Conservation (phyloP, 1,140 invertebrate species). For the Pentalonia nigronervosa region DNA sequence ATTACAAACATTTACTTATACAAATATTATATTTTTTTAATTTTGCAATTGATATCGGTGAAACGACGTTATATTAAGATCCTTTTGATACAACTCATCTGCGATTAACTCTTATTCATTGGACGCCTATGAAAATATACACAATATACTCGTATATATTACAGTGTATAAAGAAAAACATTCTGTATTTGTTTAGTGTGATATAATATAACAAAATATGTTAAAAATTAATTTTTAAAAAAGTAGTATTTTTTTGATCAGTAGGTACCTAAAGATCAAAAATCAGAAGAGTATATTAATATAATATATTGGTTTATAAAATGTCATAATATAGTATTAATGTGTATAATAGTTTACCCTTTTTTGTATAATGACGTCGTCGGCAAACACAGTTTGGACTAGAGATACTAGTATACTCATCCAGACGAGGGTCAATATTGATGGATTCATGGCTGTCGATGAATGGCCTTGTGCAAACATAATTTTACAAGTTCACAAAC, state of each 20-base stretch:
- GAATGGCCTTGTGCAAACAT: conserved; percentile 42
- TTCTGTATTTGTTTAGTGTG: background rate
- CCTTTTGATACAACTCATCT: background rate
- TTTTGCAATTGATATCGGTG: background rate
- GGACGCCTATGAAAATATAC: too few relatives aligned
- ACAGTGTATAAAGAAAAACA: background rate
- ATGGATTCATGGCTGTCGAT: conserved; percentile 44
- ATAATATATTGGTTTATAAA: background rate
- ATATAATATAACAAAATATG: background rate
- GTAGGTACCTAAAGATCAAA: background rate
- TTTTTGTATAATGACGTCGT: conserved; percentile 62
- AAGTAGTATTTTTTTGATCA: background rate
- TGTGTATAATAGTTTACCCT: conserved; percentile 59
- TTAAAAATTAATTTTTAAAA: background rate
- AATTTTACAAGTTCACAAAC: conserved; percentile 24
- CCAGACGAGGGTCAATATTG: conserved; percentile 49
- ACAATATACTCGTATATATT: too few relatives aligned
- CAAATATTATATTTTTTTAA: background rate
- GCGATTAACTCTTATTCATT: background rate
- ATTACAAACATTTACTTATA: background rate
- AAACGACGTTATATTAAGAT: background rate
- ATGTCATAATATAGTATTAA: background rate
- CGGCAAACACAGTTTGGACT: conserved; percentile 58
- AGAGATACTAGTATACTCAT: conserved; percentile 51
- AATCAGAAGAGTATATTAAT: background rate